Evolutionary conservation across 2,113 vertebrate genomes (phyloP).

Genomic region (Verasper variegatus): DNA sequence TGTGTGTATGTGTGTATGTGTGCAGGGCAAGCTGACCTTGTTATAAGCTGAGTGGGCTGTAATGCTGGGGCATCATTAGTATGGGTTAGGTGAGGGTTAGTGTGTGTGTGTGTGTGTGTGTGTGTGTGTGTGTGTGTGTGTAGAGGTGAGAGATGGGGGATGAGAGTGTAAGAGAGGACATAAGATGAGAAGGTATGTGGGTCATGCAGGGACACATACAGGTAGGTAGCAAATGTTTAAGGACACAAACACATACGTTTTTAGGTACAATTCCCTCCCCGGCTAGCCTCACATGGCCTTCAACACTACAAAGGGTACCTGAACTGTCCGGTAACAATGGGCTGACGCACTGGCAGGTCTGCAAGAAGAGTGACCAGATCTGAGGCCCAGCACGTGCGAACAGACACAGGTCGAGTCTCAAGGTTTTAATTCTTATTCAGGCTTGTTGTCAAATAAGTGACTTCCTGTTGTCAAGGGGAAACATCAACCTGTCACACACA

Average conservation of each 20-base stretch:
- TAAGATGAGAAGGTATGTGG: slow-evolving; percentile 17
- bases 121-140: slow-evolving; percentile 34
- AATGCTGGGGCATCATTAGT: slow-evolving; percentile 75
- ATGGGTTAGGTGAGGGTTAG: slow-evolving; percentile 73
- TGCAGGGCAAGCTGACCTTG: slow-evolving; percentile 74
- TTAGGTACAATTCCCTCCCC: not conserved
- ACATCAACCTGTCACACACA: too few relatives aligned
- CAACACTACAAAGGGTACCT: too few relatives aligned
- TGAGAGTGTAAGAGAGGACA: slow-evolving; percentile 30
- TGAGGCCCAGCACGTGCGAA: too few relatives aligned
- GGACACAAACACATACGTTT: slow-evolving; percentile 6
- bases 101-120: slow-evolving; percentile 43
- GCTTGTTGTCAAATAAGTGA: too few relatives aligned
- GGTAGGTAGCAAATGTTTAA: slow-evolving; percentile 24
- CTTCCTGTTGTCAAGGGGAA: too few relatives aligned
- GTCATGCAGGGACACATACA: slow-evolving; percentile 61
- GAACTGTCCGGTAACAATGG: too few relatives aligned
- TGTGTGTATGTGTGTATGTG: slow-evolving; percentile 20
- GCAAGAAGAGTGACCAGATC: too few relatives aligned
- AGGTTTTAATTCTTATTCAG: too few relatives aligned
- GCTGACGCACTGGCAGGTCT: not conserved
- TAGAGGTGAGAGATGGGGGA: slow-evolving; percentile 31
- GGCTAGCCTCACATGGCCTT: not conserved
- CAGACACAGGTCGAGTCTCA: too few relatives aligned
- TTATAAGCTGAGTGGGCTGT: slow-evolving; percentile 72